phyloP scores from a whole-genome alignment of 2,113 vertebrate genomes.

The Sclerurus mexicanus region DNA sequence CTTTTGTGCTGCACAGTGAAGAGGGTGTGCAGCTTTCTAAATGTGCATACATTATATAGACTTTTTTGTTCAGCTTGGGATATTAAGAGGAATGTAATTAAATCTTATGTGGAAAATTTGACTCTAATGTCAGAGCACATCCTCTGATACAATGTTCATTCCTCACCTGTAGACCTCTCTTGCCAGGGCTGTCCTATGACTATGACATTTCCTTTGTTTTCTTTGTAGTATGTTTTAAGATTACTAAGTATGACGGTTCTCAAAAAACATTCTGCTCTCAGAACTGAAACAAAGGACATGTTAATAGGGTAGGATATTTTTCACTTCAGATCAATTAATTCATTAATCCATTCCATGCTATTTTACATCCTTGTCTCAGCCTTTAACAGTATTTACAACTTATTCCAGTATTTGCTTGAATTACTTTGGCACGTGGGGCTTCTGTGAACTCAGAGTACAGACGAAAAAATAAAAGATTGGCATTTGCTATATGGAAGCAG shows the following conservation, averaged over 20 bases:
- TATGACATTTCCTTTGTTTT: background rate
- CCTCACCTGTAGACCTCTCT: background rate
- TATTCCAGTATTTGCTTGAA: background rate
- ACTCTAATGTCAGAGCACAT: background rate
- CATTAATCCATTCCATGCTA: accelerated
- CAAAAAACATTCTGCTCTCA: background rate
- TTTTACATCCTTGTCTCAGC: background rate
- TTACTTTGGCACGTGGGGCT: background rate
- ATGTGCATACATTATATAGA: background rate
- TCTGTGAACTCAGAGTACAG: background rate
- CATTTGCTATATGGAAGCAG: background rate
- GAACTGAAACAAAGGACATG: background rate
- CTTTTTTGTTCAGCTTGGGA: background rate
- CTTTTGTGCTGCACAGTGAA: background rate
- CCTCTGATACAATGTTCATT: background rate
- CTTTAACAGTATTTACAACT: background rate
- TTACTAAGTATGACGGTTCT: background rate
- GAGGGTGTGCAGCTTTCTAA: background rate
- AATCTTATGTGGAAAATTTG: background rate
- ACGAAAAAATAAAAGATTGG: background rate
- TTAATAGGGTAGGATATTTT: background rate
- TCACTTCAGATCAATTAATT: background rate
- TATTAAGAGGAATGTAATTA: background rate
- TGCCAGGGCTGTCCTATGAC: background rate
- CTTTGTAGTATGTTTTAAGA: background rate